Conservation (phyloP, 1,140 invertebrate species). For the Trichogramma pretiosum region DNA sequence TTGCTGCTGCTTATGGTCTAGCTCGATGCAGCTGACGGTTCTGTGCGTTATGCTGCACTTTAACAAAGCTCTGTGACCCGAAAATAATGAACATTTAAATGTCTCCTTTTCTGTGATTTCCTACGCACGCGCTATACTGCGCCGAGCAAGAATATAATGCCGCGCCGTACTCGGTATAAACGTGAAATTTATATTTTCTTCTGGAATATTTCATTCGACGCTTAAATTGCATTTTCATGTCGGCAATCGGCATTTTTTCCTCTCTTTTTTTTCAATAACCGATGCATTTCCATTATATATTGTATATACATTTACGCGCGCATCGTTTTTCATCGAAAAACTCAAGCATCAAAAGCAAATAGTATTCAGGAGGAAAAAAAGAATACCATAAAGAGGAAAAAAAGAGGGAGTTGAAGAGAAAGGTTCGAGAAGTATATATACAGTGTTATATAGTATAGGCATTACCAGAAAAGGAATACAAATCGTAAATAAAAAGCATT, state of each 20-base stretch:
- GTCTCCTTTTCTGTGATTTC: too few relatives aligned
- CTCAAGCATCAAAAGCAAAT: conserved; percentile 1
- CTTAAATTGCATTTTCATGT: conserved; percentile 17
- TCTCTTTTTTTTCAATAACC: conserved; percentile 16
- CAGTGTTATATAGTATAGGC: too few relatives aligned
- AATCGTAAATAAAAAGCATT: conserved; percentile 7
- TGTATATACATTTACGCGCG: neutral
- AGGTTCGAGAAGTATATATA: neutral
- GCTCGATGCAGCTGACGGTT: too few relatives aligned
- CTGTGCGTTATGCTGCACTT: too few relatives aligned
- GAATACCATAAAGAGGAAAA: neutral
- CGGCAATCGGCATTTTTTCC: conserved; percentile 11
- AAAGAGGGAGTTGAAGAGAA: neutral
- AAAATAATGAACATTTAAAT: too few relatives aligned
- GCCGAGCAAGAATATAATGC: too few relatives aligned
- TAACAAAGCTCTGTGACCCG: too few relatives aligned
- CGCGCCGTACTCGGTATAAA: too few relatives aligned
- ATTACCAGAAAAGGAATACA: neutral
- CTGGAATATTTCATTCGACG: conserved; percentile 13
- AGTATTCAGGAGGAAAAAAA: too few relatives aligned
- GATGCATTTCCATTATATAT: conserved; percentile 3
- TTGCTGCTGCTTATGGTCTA: too few relatives aligned
- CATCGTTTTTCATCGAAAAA: conserved; percentile 8
- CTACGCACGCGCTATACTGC: too few relatives aligned
- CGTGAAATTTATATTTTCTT: conserved; percentile 15